phyloP scores from a whole-genome alignment of 1,140 invertebrate species.

The Polypedilum pembai region DNA sequence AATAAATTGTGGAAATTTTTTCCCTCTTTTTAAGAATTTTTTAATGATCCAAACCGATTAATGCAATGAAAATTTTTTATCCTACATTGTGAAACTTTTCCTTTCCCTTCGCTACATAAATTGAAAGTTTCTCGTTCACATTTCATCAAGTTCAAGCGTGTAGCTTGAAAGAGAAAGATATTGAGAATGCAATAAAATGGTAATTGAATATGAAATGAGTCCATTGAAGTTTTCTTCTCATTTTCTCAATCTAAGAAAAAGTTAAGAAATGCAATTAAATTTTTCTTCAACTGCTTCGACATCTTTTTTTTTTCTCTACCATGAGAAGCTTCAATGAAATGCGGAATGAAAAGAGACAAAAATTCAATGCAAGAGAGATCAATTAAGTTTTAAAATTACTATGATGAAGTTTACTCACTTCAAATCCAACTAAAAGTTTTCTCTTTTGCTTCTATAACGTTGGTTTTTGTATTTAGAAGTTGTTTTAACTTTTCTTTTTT shows the following conservation, averaged over 20 bases:
- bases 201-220: constrained; percentile 8
- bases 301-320: neutral
- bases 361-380: constrained; percentile 9
- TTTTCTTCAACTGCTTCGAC: neutral
- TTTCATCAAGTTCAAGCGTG: no score
- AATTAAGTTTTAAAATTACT: constrained; percentile 17
- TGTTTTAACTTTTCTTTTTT: neutral
- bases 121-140: no score
- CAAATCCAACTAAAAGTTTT: neutral
- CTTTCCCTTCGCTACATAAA: no score
- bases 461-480: neutral
- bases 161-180: no score
- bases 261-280: constrained; percentile 19
- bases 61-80: no score
- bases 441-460: neutral
- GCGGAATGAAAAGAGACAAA: neutral
- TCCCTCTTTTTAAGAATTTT: no score
- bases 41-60: no score
- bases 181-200: neutral
- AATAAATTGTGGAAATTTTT: no score
- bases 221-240: neutral
- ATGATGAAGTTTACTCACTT: constrained; percentile 5
- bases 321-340: neutral
- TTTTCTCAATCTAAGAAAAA: neutral
- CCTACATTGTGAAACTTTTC: no score